These are phyloP conservation scores for Zaprionus inermis DNA, from an alignment of 1,140 invertebrate genomes.

Conservation along the genomic window DNA sequence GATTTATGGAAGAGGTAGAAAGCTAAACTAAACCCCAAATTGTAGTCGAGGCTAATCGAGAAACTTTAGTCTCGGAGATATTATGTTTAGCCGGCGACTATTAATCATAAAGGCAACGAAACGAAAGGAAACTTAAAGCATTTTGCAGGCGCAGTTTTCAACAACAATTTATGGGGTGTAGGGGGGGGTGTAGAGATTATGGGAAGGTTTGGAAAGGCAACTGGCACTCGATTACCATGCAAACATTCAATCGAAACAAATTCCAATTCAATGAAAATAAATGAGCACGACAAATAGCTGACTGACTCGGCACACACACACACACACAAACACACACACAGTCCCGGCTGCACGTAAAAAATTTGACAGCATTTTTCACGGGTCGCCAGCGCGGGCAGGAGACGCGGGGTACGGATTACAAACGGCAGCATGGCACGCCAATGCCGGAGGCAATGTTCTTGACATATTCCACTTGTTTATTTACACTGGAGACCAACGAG, in stretches of 20 bases:
- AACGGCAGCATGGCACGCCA: conserved; percentile 69
- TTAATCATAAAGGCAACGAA: conserved; percentile 59
- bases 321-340: not conserved
- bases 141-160: conserved; percentile 53
- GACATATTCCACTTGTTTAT: conserved; percentile 82
- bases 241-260: conserved; percentile 82
- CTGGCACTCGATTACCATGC: conserved; percentile 80
- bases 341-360: conserved; percentile 42
- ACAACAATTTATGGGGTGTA: conserved; percentile 38
- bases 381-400: not conserved
- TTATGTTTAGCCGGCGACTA: conserved; percentile 59
- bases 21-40: conserved; percentile 22
- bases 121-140: conserved; percentile 46
- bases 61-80: conserved; percentile 72
- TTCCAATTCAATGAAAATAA: conserved; percentile 82
- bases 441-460: conserved; percentile 69
- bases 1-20: conserved; percentile 53
- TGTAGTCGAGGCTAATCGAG: conserved; percentile 54
- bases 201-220: conserved; percentile 18
- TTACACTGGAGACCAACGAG: conserved; percentile 62
- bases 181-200: not conserved
- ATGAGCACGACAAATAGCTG: conserved; percentile 78
- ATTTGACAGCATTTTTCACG: conserved; percentile 63
- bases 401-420: conserved; percentile 58
- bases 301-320: conserved; percentile 18